Percentiles rank a stretch among this genome's conserved stretches.
Conservation (phyloP, 2,888 invertebrate species). For the Polyommatus iphigenia region DNA sequence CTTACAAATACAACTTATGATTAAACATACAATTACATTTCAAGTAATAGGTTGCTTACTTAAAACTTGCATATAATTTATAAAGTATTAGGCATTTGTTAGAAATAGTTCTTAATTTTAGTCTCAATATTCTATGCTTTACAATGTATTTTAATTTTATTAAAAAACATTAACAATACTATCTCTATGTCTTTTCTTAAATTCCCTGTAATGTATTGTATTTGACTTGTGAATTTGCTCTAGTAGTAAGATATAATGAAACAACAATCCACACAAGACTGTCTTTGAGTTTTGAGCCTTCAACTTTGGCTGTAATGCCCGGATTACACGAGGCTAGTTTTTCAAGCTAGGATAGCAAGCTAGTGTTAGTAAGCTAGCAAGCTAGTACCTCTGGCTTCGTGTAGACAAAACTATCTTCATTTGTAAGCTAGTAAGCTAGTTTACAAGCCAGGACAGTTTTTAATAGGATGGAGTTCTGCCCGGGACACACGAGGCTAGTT, state of each 20-base stretch:
- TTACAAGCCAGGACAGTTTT: too few species aligned
- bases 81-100: slow-evolving; percentile 25
- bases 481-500: too few species aligned
- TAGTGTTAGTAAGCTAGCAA: too few species aligned
- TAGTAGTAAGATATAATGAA: not conserved
- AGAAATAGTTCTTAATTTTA: slow-evolving; percentile 24
- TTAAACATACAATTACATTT: slow-evolving; percentile 19
- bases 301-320: too few species aligned
- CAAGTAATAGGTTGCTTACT: slow-evolving; percentile 24
- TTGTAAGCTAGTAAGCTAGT: too few species aligned
- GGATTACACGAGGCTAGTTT: too few species aligned
- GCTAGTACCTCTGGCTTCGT: too few species aligned
- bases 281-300: too few species aligned
- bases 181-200: not conserved
- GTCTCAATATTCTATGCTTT: slow-evolving; percentile 25
- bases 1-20: not conserved
- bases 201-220: not conserved
- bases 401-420: too few species aligned
- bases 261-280: too few species aligned
- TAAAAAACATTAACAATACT: slow-evolving; percentile 33
- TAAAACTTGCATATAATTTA: slow-evolving; percentile 26
- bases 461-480: too few species aligned
- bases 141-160: slow-evolving; percentile 32
- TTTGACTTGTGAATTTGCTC: not conserved
- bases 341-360: too few species aligned